These are phyloP conservation scores for Garrulus glandarius DNA, from an alignment of 2,797 vertebrate species.

Conservation along the genomic window DNA sequence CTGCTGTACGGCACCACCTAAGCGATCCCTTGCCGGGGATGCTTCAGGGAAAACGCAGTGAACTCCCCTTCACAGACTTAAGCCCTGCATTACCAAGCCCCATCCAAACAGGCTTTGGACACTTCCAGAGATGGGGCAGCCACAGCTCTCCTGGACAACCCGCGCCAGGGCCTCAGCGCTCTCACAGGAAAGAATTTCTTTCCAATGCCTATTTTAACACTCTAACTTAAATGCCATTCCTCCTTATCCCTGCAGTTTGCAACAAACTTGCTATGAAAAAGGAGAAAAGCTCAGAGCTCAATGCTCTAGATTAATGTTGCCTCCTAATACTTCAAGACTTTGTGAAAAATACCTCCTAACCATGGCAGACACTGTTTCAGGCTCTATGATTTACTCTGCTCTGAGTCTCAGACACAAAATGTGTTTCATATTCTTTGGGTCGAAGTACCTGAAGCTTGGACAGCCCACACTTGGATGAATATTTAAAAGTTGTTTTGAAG, in stretches of 20 bases:
- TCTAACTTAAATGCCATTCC: neutral
- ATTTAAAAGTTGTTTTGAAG: neutral
- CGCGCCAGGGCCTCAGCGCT: neutral
- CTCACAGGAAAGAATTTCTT: neutral
- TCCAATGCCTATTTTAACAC: neutral
- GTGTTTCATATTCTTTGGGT: neutral
- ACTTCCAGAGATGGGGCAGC: neutral
- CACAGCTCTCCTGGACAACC: neutral
- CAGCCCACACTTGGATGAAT: fast-evolving
- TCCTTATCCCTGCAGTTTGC: neutral
- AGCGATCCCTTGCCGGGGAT: too few species aligned
- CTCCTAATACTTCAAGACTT: neutral
- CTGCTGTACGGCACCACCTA: too few species aligned
- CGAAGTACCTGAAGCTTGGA: neutral
- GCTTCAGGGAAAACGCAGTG: too few species aligned
- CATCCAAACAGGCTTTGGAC: fast-evolving
- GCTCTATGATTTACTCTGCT: neutral
- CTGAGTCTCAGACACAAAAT: neutral
- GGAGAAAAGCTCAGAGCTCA: neutral
- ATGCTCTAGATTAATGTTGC: neutral
- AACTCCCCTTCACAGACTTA: too few species aligned
- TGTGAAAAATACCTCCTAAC: neutral
- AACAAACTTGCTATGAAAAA: neutral
- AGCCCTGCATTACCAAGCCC: neutral
- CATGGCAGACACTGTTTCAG: neutral